A percentile compares a stretch with the other conserved stretches of the same genome.
Evolutionary conservation across 2,113 vertebrate species (phyloP).

Genomic region (Todiramphus chloris): DNA sequence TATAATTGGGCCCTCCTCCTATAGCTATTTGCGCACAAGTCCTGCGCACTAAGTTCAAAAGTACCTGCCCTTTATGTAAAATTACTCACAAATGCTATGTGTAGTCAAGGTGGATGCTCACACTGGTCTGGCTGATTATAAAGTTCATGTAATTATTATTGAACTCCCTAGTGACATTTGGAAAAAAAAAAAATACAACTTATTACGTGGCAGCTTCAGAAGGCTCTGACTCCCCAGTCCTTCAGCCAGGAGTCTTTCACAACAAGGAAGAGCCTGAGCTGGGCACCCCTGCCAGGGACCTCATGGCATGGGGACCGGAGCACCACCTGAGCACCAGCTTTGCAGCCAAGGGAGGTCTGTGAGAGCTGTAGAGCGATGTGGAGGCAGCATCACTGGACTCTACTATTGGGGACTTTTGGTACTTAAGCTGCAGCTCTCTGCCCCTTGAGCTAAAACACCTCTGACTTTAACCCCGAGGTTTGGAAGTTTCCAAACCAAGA

Average conservation of each 20-base stretch:
- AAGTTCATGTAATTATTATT: conserved; percentile 43
- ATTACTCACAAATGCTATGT: conserved; percentile 6
- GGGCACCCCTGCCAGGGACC: background rate
- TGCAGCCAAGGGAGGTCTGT: background rate
- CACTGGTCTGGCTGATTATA: background rate
- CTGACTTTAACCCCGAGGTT: background rate
- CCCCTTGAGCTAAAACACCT: background rate
- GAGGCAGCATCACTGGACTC: accelerated
- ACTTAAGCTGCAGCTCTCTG: background rate
- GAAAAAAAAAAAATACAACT: background rate
- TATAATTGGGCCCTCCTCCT: conserved; percentile 43
- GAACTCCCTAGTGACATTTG: background rate
- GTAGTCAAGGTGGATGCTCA: background rate
- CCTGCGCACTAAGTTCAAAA: background rate
- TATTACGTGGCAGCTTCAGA: conserved; percentile 32
- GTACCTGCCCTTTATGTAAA: conserved; percentile 20
- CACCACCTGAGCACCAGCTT: background rate
- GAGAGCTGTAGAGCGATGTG: accelerated
- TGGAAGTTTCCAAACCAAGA: background rate
- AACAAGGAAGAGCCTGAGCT: background rate
- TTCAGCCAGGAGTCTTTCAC: background rate
- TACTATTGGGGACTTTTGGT: background rate
- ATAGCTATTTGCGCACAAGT: conserved; percentile 18
- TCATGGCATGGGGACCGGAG: background rate
- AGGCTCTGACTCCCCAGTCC: background rate